phyloP scores from a whole-genome alignment of 2,888 invertebrate genomes.

The Harmothoe impar region DNA sequence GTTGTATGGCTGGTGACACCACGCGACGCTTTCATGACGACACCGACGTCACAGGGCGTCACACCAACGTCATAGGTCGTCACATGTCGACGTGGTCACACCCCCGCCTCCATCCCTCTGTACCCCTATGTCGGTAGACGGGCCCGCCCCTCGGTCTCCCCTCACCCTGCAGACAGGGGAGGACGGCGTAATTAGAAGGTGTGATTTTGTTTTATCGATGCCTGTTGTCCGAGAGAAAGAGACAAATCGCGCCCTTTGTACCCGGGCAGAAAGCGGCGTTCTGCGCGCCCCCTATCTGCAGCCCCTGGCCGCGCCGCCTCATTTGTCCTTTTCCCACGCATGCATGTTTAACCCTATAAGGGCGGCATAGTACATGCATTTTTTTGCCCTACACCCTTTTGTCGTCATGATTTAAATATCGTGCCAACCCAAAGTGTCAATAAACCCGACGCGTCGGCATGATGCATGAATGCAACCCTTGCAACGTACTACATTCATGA shows the following conservation, averaged over 20 bases:
- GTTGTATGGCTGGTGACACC: background rate
- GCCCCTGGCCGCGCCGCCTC: background rate
- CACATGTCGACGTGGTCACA: background rate
- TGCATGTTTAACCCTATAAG: too few species aligned
- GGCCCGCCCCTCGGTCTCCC: background rate
- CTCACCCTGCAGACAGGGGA: background rate
- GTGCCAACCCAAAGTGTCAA: too few species aligned
- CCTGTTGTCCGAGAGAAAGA: background rate
- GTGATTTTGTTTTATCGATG: constrained; percentile 11
- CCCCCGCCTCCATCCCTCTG: background rate
- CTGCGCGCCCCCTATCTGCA: constrained; percentile 6
- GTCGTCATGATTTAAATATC: too few species aligned
- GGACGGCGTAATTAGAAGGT: constrained; percentile 11
- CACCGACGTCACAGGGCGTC: constrained; percentile 12
- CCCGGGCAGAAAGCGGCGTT: background rate
- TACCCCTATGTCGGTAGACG: background rate
- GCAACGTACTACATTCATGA: too few species aligned
- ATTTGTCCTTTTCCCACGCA: background rate
- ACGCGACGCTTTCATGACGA: constrained; percentile 22
- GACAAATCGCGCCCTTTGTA: background rate
- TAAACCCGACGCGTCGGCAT: too few species aligned
- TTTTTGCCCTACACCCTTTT: too few species aligned
- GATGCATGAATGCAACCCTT: too few species aligned
- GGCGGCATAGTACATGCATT: too few species aligned
- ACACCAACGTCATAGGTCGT: constrained; percentile 16